These are phyloP conservation scores for Holocentrus rufus DNA, from an alignment of 2,797 vertebrate species.

Conservation along the genomic window DNA sequence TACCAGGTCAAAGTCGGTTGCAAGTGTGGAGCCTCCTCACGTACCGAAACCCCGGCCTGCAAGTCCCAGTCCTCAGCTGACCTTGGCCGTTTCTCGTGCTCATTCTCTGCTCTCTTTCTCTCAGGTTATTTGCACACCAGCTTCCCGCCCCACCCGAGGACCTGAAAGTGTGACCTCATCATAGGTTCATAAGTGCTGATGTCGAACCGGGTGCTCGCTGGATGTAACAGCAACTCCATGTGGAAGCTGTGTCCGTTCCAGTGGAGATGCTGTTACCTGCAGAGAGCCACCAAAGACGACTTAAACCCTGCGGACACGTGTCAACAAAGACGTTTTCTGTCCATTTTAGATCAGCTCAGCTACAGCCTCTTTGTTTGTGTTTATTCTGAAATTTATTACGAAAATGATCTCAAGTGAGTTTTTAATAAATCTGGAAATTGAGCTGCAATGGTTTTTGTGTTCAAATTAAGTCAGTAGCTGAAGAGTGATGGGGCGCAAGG, in stretches of 20 bases:
- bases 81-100: slow-evolving; percentile 21
- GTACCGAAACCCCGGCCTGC: slow-evolving; percentile 53
- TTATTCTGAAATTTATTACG: not conserved
- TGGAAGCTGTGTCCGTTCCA: slow-evolving; percentile 87
- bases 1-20: slow-evolving; percentile 79
- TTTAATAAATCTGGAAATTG: not conserved
- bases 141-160: not conserved
- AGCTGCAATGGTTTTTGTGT: not conserved
- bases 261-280: slow-evolving; percentile 92
- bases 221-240: slow-evolving; percentile 98
- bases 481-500: slow-evolving; percentile 77
- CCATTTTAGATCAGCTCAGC: not conserved
- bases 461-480: not conserved
- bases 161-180: not conserved
- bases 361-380: not conserved
- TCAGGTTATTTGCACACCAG: slow-evolving; percentile 11
- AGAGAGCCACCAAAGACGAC: slow-evolving; percentile 70
- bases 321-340: not conserved
- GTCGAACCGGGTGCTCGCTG: slow-evolving; percentile 75
- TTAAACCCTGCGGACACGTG: not conserved
- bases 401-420: not conserved
- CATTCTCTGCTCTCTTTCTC: not conserved
- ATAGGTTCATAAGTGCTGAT: not conserved
- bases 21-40: slow-evolving; percentile 51
- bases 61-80: slow-evolving; percentile 49